A percentile compares a stretch with the other conserved stretches of the same genome.
These are phyloP conservation scores for Rhea americana DNA, from an alignment of 2,113 vertebrate genomes.

Conservation along the genomic window DNA sequence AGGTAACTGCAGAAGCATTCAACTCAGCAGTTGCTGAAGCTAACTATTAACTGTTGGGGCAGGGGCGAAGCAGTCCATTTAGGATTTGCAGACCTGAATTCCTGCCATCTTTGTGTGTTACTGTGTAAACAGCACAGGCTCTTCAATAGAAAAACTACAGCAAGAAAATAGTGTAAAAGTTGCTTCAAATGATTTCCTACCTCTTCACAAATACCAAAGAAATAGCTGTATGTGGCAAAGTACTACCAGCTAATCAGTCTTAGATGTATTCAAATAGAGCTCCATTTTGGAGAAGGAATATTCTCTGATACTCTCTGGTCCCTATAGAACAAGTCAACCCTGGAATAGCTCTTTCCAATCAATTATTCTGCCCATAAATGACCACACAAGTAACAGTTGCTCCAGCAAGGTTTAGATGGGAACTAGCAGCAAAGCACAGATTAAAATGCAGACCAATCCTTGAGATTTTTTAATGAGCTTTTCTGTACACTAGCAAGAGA, in stretches of 20 bases:
- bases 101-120: not conserved
- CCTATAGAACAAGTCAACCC: not conserved
- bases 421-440: not conserved
- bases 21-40: not conserved
- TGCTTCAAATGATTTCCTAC: not conserved
- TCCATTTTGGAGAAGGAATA: not conserved
- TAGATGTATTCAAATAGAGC: not conserved
- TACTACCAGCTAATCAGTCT: not conserved
- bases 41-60: not conserved
- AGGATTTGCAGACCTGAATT: not conserved
- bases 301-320: not conserved
- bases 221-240: not conserved
- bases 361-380: fast-evolving
- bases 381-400: not conserved
- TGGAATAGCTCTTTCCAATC: not conserved
- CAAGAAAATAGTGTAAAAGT: not conserved
- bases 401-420: not conserved
- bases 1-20: not conserved
- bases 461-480: not conserved
- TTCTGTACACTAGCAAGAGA: not conserved
- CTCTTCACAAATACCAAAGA: not conserved
- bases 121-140: not conserved
- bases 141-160: not conserved
- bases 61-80: not conserved
- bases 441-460: not conserved